Conservation (phyloP, 2,113 vertebrate genomes). For the Alexandromys fortis region DNA sequence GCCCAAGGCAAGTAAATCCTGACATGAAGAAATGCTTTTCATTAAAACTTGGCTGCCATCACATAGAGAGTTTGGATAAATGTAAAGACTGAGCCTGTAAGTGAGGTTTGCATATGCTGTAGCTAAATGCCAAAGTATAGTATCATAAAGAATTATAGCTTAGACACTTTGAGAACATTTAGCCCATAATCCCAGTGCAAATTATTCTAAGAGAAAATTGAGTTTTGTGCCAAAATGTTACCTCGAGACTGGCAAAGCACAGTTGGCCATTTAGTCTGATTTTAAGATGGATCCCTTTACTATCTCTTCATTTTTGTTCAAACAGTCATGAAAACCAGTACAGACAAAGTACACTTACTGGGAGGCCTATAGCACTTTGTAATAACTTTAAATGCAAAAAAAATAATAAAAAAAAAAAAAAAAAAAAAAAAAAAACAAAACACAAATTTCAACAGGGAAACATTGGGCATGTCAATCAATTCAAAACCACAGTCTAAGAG, state of each 20-base stretch:
- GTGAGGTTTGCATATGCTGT: conserved; percentile 68
- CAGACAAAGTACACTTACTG: conserved; percentile 28
- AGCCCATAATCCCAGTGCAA: conserved; percentile 76
- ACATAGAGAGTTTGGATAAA: conserved; percentile 67
- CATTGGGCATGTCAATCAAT: conserved; percentile 2
- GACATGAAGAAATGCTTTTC: conserved; percentile 57
- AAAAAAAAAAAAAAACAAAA: not conserved
- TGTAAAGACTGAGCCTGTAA: conserved; percentile 57
- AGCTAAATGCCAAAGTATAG: conserved; percentile 73
- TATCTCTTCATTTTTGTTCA: conserved; percentile 60
- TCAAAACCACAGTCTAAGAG: not conserved
- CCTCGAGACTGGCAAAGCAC: conserved; percentile 67
- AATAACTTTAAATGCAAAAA: conserved; percentile 43
- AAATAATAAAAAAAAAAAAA: too few species aligned
- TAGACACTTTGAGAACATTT: conserved; percentile 73
- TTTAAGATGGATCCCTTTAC: conserved; percentile 50
- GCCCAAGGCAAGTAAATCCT: conserved; percentile 66
- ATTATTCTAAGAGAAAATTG: conserved; percentile 79
- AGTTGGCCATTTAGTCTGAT: conserved; percentile 67
- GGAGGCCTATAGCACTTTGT: conserved; percentile 18
- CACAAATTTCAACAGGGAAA: not conserved
- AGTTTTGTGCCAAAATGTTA: conserved; percentile 73
- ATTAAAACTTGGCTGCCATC: conserved; percentile 59
- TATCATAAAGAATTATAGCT: conserved; percentile 76
- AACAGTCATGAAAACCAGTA: conserved; percentile 54